A percentile compares a stretch with the other conserved stretches of the same genome.
Conservation (phyloP, 2,113 vertebrate species). For the Sminthopsis crassicaudata region DNA sequence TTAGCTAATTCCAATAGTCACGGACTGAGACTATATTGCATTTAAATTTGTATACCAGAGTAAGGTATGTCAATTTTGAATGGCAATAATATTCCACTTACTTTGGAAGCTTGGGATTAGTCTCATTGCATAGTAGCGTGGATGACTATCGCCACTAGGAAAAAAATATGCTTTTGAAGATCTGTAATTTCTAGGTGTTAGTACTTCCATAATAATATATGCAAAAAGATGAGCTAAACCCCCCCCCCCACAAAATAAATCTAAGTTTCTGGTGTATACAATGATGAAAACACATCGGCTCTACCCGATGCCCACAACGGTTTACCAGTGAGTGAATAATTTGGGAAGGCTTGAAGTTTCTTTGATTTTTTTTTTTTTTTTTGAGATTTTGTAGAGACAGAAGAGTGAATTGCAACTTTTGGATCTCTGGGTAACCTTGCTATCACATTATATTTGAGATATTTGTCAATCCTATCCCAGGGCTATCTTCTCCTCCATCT, state of each 20-base stretch:
- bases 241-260: background rate
- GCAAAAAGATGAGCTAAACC: background rate
- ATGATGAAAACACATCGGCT: background rate
- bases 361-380: conserved; percentile 60
- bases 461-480: background rate
- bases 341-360: conserved; percentile 55
- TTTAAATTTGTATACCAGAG: background rate
- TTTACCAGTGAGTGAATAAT: conserved; percentile 65
- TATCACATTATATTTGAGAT: background rate
- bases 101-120: background rate
- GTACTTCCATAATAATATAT: background rate
- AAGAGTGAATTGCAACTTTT: background rate
- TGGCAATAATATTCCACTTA: background rate
- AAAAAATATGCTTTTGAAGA: background rate
- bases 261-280: background rate
- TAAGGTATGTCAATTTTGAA: background rate
- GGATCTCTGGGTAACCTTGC: background rate
- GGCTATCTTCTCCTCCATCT: background rate
- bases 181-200: background rate
- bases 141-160: background rate
- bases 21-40: background rate
- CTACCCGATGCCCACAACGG: background rate
- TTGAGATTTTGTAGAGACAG: conserved; percentile 17
- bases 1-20: background rate
- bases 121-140: background rate